Percentiles rank a stretch among this genome's conserved stretches.
Conservation (phyloP, 2,113 vertebrate species). For the Xiphias gladius region DNA sequence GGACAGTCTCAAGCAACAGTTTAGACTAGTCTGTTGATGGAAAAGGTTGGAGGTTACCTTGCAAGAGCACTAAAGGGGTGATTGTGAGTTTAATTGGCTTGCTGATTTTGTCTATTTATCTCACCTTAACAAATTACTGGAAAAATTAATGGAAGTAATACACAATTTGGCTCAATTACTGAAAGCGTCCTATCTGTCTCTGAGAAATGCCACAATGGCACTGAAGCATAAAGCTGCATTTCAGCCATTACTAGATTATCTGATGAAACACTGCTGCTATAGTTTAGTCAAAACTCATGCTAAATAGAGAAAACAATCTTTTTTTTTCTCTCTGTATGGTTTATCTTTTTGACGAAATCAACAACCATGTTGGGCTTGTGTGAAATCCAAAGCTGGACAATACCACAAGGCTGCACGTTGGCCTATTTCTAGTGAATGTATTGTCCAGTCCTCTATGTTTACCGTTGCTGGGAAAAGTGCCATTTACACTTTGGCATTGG, state of each 20-base stretch:
- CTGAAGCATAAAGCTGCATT: constrained; percentile 35
- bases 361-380: constrained; percentile 52
- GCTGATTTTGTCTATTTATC: constrained; percentile 39
- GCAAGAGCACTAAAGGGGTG: constrained; percentile 26
- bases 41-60: constrained; percentile 62
- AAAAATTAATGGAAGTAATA: constrained; percentile 13
- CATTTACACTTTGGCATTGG: constrained; percentile 76
- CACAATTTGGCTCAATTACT: constrained; percentile 16
- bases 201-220: constrained; percentile 55
- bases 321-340: constrained; percentile 23
- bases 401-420: constrained; percentile 65
- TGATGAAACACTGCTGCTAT: constrained; percentile 37
- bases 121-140: constrained; percentile 34
- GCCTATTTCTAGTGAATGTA: constrained; percentile 69
- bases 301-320: constrained; percentile 32
- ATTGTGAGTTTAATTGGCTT: constrained; percentile 31
- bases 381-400: constrained; percentile 70
- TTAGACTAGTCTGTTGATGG: constrained; percentile 71
- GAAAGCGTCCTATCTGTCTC: constrained; percentile 33
- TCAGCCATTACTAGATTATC: constrained; percentile 50
- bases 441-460: constrained; percentile 76
- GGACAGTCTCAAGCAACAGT: constrained; percentile 48
- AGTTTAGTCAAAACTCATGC: constrained; percentile 29
- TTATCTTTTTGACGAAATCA: constrained; percentile 61
- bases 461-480: constrained; percentile 76